Evolutionary conservation across 1,140 invertebrate species (phyloP), one percentile per base, ranked within the genome.

Genomic region (Drosophila jambulina): DNA sequence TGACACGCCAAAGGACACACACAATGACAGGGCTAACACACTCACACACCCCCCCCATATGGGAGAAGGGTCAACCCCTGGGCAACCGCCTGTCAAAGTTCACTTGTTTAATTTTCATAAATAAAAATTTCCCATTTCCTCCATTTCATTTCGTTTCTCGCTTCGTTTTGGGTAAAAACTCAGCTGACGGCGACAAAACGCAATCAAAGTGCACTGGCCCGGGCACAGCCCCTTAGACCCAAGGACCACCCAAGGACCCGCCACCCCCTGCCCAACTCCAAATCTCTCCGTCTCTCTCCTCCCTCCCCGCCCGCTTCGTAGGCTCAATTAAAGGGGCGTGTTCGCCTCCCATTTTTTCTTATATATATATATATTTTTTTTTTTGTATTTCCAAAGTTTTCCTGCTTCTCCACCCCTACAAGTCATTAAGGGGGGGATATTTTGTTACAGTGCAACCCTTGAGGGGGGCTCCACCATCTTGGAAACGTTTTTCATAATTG

Each of bases 51-150:
- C 9, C 8, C 51, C 29, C n/a, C n/a, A 0, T 32, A 6, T 27
- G 48, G 27, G 4, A 21, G 29, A 53, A 21, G 53, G 83, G 79
- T 84, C 83, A 82, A 60, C 69, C 74, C 82, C 67, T 70, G 82
- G 64, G 83, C 76, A 72, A 80, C 84, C 80, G 85, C 63, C 80
- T 88, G 83, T 87, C 83, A 87, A 87, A 87, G 83, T 87, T 87
- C 83, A 87, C 84, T 87, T 87, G 84, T 87, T 87, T 87, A 83
- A 87, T 88, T 87, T 88, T 88, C 68, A 88, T 87, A 87, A 87
- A 87, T 88, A 87, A 87, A 86, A 86, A 87, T 87, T 75, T 58
- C 54, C 63, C 46, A 34, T 58, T 63, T 38, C 45, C 63, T 36
- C 8, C 67, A 38, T 63, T 38, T 25, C 32, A 3, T 45, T 64